Percentiles rank a stretch among this genome's conserved stretches.
Conservation (phyloP, 2,797 vertebrate species). For the Craterocephalus amniculus region DNA sequence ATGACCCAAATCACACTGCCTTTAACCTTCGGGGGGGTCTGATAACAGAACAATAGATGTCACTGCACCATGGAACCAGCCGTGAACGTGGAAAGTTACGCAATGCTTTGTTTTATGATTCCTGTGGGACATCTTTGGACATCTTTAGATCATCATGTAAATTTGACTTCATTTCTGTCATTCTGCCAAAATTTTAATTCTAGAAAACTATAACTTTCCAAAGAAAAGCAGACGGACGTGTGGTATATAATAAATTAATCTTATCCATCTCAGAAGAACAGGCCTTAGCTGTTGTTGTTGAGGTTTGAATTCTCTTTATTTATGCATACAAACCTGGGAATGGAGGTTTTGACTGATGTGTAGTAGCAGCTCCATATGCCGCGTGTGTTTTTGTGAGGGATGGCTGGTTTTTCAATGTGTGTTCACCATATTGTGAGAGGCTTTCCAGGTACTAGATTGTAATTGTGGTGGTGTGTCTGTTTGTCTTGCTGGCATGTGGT, state of each 20-base stretch:
- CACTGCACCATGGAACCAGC: no score
- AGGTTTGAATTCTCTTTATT: background rate
- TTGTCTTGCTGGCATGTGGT: background rate
- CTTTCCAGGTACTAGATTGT: background rate
- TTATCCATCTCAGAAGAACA: background rate
- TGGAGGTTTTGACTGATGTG: background rate
- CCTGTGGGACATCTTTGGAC: no score
- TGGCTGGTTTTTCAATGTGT: background rate
- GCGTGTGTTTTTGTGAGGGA: background rate
- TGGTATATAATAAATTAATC: background rate
- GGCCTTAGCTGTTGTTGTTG: background rate
- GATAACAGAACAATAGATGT: no score
- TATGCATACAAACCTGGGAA: background rate
- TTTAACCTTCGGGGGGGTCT: no score
- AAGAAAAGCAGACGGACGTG: no score
- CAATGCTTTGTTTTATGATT: no score
- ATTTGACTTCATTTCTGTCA: no score
- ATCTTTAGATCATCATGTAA: no score
- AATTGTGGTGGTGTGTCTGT: conserved; percentile 1
- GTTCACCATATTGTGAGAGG: background rate
- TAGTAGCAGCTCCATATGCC: background rate
- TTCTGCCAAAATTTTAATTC: no score
- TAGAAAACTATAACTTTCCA: no score
- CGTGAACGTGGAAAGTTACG: no score
- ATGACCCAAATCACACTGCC: no score